Conservation (phyloP, 2,113 vertebrate genomes). For the Vulpes ferrilata region DNA sequence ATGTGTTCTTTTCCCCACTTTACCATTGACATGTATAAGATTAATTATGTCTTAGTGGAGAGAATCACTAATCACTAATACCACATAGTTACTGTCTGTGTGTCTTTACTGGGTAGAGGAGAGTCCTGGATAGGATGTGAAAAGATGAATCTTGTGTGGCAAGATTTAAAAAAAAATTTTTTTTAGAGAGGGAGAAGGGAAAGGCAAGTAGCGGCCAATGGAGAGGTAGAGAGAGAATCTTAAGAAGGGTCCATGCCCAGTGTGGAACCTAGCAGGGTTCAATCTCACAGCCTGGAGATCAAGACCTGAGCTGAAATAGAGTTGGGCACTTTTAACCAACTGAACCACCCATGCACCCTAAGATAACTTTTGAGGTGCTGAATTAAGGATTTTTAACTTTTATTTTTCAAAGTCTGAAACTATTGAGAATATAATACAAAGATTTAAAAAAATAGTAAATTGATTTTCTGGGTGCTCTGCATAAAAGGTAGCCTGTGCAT, state of each 20-base stretch:
- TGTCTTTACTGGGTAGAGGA: neutral
- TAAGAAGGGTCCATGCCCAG: too few species aligned
- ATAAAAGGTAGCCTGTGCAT: neutral
- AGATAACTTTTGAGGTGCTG: neutral
- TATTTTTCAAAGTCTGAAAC: neutral
- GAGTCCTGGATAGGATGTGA: neutral
- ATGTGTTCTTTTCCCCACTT: neutral
- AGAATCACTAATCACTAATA: neutral
- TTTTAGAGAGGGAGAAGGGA: too few species aligned
- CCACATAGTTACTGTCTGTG: neutral
- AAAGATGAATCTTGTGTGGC: neutral
- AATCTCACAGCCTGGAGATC: too few species aligned
- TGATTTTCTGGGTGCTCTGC: neutral
- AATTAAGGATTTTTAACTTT: neutral
- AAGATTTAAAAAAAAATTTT: neutral
- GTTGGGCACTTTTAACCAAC: too few species aligned
- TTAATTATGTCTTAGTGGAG: neutral
- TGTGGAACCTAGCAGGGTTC: too few species aligned
- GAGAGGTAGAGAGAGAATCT: too few species aligned
- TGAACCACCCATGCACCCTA: too few species aligned
- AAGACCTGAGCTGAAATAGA: too few species aligned
- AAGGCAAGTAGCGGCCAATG: too few species aligned
- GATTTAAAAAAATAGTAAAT: neutral
- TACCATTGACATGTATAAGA: neutral
- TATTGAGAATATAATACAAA: neutral